A percentile compares a stretch with the other conserved stretches of the same genome.
These are phyloP conservation scores for Tragelaphus buxtoni DNA, from an alignment of 2,113 vertebrate genomes.

Conservation along the genomic window DNA sequence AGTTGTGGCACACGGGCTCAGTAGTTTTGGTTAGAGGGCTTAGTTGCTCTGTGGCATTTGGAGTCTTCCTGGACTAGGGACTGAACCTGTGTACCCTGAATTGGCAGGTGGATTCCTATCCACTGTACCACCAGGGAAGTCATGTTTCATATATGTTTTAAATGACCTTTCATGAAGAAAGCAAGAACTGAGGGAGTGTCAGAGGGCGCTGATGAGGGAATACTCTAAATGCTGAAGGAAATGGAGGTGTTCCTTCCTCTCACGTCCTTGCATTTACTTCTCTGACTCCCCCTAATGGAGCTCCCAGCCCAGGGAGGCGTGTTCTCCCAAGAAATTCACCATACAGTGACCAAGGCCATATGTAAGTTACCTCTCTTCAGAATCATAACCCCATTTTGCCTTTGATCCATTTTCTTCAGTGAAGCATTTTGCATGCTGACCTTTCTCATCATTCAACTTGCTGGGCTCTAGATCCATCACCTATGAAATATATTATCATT, in stretches of 20 bases:
- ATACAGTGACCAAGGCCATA: not conserved
- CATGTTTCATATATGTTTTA: not conserved
- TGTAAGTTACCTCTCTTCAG: not conserved
- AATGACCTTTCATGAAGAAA: not conserved
- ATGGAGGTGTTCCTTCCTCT: not conserved
- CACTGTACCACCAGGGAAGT: not conserved
- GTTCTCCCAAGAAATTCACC: not conserved
- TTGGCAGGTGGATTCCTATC: not conserved
- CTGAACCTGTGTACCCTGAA: not conserved
- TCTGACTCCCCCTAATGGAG: not conserved
- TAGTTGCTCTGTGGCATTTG: not conserved
- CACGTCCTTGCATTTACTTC: not conserved
- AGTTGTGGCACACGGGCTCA: not conserved
- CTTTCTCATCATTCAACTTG: not conserved
- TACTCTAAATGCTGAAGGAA: not conserved
- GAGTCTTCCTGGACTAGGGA: not conserved
- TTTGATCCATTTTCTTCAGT: conserved; percentile 19
- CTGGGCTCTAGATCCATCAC: not conserved
- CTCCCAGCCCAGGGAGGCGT: not conserved
- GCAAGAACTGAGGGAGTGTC: not conserved
- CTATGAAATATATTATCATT: conserved; percentile 26
- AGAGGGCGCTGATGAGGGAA: not conserved
- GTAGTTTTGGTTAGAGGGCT: not conserved
- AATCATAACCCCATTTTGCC: not conserved
- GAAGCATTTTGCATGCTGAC: not conserved